A percentile compares a stretch with the other conserved stretches of the same genome.
Evolutionary conservation across 1,140 invertebrate genomes (phyloP).

Genomic region (Cylas formicarius): DNA sequence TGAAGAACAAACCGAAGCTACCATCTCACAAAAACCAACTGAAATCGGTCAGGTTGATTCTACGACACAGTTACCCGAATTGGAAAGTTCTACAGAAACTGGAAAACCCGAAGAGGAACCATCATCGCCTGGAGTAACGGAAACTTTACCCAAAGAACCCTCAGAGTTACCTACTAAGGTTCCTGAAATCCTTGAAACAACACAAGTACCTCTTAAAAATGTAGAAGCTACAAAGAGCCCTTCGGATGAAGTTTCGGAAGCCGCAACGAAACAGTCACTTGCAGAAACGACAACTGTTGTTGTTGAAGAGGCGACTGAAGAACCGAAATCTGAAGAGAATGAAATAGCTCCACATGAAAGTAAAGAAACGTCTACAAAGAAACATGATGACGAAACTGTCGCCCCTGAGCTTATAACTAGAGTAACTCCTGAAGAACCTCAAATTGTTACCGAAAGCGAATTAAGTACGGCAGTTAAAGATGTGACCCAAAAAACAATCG

Average conservation of each 20-base stretch:
- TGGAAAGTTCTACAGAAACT: slow-evolving; percentile 5
- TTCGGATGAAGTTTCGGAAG: too few species aligned
- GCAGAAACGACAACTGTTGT: too few species aligned
- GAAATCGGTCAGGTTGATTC: too few species aligned
- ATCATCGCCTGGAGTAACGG: neutral
- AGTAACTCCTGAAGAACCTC: neutral
- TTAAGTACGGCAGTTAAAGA: slow-evolving; percentile 5
- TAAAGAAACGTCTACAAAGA: slow-evolving; percentile 9
- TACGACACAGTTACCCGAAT: neutral
- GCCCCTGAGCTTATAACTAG: neutral
- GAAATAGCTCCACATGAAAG: slow-evolving; percentile 19
- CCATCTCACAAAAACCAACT: slow-evolving; percentile 1
- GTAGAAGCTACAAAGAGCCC: too few species aligned
- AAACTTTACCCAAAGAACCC: neutral
- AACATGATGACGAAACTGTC: slow-evolving; percentile 3
- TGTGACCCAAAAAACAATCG: slow-evolving; percentile 16
- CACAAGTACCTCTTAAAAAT: too few species aligned
- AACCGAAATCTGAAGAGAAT: slow-evolving; percentile 19
- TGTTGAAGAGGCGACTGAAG: too few species aligned
- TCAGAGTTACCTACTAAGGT: slow-evolving; percentile 2
- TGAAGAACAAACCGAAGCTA: slow-evolving; percentile 1
- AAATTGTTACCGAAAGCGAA: neutral
- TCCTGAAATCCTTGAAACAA: too few species aligned
- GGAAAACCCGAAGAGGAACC: neutral
- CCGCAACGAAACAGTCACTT: too few species aligned